Base-by-base conservation (phyloP, 1,140 invertebrate genomes). In the Amphibalanus amphitrite region DNA sequence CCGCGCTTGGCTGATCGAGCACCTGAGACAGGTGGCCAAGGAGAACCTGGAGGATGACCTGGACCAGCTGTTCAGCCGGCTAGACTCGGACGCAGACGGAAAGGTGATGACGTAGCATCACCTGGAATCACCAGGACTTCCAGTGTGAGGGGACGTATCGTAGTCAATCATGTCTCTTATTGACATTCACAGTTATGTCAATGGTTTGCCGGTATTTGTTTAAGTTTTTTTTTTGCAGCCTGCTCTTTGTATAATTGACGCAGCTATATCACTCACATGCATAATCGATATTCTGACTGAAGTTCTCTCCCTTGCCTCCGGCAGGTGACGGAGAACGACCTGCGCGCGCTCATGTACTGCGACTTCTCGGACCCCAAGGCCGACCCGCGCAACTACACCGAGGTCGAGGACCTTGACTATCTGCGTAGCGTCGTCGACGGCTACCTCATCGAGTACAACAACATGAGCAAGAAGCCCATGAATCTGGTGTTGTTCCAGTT, bases 381-480 rank as follows among this genome's bases (percentile, higher is more conserved):
- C 0, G 93, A 97, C 75, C 86, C 86, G 29, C 86, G 92, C 64
- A 85, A 90, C 75, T 98, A 98, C 75, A 72, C 74, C 75, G 93
- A 97, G 83, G 91, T 95, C 0, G 80, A 82, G 1, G 90, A 97
- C 78, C 82, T 96, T 74, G 89, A 93, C 73, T 84, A 88, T 71
- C 82, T 98, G 67, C 86, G 88, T 74, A 83, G 85, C 0, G 90
- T 94, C n/a, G 91, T 94, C 0, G 93, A 97, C 78, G 87, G 87
- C 0, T 96, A 92, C 82, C 82, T 98, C 23, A 87, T 88, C 1
- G 95, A 98, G 78, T 97, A 89, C 76, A 97, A 98, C 79, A 91
- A 94, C 72, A 92, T 97, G 89, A 93, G 91, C 28, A 97, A 95
- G 79, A 97, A 97, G 78, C 93, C 94, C 0, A 97, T 98, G 95